Percentiles rank a stretch among this genome's conserved stretches.
These are phyloP conservation scores for Beaufortia kweichowensis DNA, from an alignment of 2,113 vertebrate genomes.

Conservation along the genomic window DNA sequence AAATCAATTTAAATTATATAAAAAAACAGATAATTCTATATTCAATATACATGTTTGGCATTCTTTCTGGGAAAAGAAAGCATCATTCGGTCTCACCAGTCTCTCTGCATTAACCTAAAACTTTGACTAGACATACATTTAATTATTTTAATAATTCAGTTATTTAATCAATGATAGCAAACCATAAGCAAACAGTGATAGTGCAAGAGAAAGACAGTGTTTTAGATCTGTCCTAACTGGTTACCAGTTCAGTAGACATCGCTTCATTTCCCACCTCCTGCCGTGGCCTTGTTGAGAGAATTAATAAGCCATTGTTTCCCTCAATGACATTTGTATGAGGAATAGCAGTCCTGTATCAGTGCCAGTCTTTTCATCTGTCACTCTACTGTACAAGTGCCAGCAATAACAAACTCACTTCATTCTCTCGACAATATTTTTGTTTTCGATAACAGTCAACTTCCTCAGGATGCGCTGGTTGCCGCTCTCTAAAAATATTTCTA, in stretches of 20 bases:
- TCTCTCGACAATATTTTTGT: slow-evolving; percentile 28
- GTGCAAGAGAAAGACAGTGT: too few relatives aligned
- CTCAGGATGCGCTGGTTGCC: slow-evolving; percentile 45
- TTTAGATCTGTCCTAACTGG: background rate
- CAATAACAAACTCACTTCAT: slow-evolving; percentile 32
- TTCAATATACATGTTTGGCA: too few relatives aligned
- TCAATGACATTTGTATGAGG: slow-evolving; percentile 25
- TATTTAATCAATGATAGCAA: too few relatives aligned
- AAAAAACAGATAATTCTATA: too few relatives aligned
- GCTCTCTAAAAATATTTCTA: slow-evolving; percentile 50
- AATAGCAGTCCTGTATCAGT: slow-evolving; percentile 15
- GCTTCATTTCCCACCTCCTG: slow-evolving; percentile 12
- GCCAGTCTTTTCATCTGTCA: slow-evolving; percentile 49
- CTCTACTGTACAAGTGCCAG: slow-evolving; percentile 39
- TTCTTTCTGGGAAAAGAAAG: too few relatives aligned
- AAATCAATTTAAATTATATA: too few relatives aligned
- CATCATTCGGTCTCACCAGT: too few relatives aligned
- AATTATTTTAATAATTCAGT: too few relatives aligned
- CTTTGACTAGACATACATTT: too few relatives aligned
- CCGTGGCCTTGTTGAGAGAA: slow-evolving; percentile 22
- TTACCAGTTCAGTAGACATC: background rate
- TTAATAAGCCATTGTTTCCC: slow-evolving; percentile 54
- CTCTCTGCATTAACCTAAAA: too few relatives aligned
- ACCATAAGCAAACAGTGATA: too few relatives aligned
- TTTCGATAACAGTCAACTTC: slow-evolving; percentile 53